These are phyloP conservation scores for Polydesmus complanatus DNA, from an alignment of 2,888 invertebrate genomes.

Conservation along the genomic window DNA sequence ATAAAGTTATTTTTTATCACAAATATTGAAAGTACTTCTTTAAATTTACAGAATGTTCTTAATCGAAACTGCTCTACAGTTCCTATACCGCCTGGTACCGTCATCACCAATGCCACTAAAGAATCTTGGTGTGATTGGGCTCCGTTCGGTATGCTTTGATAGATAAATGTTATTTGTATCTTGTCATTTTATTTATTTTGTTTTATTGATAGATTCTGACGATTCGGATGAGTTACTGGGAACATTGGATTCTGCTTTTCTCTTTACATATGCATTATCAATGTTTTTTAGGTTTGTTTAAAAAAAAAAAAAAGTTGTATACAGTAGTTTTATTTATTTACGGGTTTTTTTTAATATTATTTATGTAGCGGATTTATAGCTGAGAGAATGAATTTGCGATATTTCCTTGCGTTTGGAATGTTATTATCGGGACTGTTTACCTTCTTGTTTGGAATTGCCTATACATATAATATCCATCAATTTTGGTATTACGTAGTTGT, in stretches of 20 bases:
- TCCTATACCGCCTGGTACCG: slow-evolving; percentile 32
- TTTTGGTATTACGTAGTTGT: slow-evolving; percentile 66
- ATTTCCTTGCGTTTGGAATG: slow-evolving; percentile 86
- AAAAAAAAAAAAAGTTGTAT: not conserved
- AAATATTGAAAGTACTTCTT: not conserved
- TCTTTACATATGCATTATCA: slow-evolving; percentile 79
- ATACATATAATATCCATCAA: slow-evolving; percentile 61
- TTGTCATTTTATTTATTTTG: slow-evolving; percentile 7
- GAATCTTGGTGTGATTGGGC: slow-evolving; percentile 72
- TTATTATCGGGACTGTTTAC: slow-evolving; percentile 69
- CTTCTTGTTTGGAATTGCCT: slow-evolving; percentile 77
- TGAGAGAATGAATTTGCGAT: slow-evolving; percentile 76
- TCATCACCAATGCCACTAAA: slow-evolving; percentile 25
- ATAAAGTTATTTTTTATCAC: too few relatives aligned
- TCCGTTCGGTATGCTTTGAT: slow-evolving; percentile 57
- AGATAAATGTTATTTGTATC: too few relatives aligned
- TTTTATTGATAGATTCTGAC: slow-evolving; percentile 41
- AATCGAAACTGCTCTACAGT: slow-evolving; percentile 57
- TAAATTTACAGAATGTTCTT: slow-evolving; percentile 57
- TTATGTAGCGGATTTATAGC: slow-evolving; percentile 67
- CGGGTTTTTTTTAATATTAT: not conserved
- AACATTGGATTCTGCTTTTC: slow-evolving; percentile 74
- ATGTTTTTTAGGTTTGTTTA: slow-evolving; percentile 68
- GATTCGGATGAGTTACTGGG: slow-evolving; percentile 68
- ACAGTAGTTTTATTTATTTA: not conserved